phyloP scores from a whole-genome alignment of 2,797 vertebrate genomes.

The Tenualosa thibaudeaui region DNA sequence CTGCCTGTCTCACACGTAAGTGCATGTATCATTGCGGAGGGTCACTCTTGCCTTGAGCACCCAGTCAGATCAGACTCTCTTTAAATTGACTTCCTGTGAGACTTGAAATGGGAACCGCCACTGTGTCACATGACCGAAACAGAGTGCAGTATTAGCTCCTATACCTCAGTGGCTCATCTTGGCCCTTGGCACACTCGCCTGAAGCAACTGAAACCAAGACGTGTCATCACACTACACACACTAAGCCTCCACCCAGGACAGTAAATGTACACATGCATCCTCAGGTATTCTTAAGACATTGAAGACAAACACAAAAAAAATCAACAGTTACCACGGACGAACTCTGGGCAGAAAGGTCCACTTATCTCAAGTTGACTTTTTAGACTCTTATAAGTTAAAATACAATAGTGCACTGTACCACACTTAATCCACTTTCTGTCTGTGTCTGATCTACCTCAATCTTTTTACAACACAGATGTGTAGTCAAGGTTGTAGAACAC shows the following conservation, averaged over 20 bases:
- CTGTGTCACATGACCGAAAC: neutral
- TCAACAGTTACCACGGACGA: neutral
- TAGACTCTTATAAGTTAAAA: no score
- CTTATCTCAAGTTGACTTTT: no score
- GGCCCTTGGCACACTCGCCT: neutral
- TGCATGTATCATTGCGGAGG: neutral
- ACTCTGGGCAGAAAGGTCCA: no score
- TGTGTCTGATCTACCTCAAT: neutral
- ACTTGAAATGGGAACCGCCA: neutral
- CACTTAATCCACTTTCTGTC: neutral
- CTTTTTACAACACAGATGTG: neutral
- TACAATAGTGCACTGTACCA: no score
- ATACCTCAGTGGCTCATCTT: neutral
- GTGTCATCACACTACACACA: neutral
- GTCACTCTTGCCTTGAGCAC: neutral
- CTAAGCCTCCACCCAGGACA: neutral
- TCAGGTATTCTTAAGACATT: neutral
- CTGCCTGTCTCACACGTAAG: neutral
- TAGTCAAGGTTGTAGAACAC: neutral
- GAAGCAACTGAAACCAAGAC: neutral
- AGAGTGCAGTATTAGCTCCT: neutral
- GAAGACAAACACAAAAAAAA: no score
- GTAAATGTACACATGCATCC: neutral
- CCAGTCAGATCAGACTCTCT: neutral
- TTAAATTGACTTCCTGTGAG: neutral